phyloP scores from a whole-genome alignment of 2,888 invertebrate species.

The Panopea generosa region DNA sequence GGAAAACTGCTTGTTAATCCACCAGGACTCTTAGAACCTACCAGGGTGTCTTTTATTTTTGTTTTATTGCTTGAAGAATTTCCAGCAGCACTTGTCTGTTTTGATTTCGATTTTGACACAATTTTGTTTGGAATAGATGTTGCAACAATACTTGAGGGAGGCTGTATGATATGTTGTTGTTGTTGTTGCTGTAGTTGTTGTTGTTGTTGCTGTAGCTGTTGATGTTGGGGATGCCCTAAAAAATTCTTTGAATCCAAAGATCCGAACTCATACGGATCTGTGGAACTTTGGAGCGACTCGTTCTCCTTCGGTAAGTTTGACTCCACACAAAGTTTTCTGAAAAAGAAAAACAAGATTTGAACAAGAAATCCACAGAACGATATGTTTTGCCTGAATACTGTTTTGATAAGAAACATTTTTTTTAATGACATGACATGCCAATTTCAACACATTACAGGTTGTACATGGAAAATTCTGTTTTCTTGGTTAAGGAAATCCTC shows the following conservation, averaged over 20 bases:
- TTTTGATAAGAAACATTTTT: too few species aligned
- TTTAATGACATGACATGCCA: too few species aligned
- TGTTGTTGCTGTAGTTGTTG: too few species aligned
- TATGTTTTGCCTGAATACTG: too few species aligned
- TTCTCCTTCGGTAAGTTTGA: slow-evolving; percentile 81
- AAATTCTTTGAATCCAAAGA: slow-evolving; percentile 63
- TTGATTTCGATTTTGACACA: slow-evolving; percentile 70
- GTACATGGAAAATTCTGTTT: too few species aligned
- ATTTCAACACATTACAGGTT: too few species aligned
- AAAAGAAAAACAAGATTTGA: slow-evolving; percentile 47
- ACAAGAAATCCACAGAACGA: background rate
- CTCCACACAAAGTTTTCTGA: slow-evolving; percentile 83
- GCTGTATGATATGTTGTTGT: slow-evolving; percentile 32
- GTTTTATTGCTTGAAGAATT: slow-evolving; percentile 52
- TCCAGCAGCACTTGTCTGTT: slow-evolving; percentile 38
- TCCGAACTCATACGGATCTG: slow-evolving; percentile 83
- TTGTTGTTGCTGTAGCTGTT: too few species aligned
- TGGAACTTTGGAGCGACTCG: slow-evolving; percentile 72
- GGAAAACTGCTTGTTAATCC: slow-evolving; percentile 25
- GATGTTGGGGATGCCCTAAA: slow-evolving; percentile 21
- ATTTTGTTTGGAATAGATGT: slow-evolving; percentile 59
- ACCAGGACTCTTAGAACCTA: slow-evolving; percentile 55
- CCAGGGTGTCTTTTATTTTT: slow-evolving; percentile 65
- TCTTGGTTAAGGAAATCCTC: too few species aligned
- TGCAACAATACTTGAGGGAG: slow-evolving; percentile 23